phyloP scores from a whole-genome alignment of 2,113 vertebrate species.

The Lophius piscatorius region DNA sequence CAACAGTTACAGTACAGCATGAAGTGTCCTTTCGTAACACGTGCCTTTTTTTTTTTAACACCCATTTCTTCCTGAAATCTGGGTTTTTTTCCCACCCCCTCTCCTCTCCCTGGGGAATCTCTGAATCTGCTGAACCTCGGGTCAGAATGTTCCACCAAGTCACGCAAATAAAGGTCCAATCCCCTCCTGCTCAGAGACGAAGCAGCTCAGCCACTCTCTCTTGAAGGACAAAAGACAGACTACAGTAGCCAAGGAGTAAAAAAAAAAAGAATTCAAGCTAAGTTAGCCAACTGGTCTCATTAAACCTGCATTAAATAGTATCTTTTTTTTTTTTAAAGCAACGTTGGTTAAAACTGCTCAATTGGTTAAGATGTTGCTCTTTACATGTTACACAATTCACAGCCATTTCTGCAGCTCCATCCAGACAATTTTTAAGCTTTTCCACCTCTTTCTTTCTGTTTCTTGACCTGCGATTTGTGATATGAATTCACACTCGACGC shows the following conservation, averaged over 20 bases:
- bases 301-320: not conserved
- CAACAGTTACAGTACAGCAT: conserved; percentile 31
- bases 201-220: conserved; percentile 25
- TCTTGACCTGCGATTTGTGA: no score
- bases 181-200: conserved; percentile 23
- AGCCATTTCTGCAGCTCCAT: not conserved
- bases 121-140: conserved; percentile 62
- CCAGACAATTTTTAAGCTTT: no score
- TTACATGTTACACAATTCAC: not conserved
- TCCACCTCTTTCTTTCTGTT: no score
- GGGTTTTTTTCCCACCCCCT: conserved; percentile 15
- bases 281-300: not conserved
- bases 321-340: no score
- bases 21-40: conserved; percentile 9
- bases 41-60: conserved; percentile 59
- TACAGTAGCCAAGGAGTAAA: not conserved
- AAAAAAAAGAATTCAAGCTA: not conserved
- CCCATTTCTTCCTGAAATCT: conserved; percentile 39
- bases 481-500: no score
- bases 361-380: no score
- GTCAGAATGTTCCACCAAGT: conserved; percentile 74
- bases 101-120: conserved; percentile 62
- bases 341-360: no score
- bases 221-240: conserved; percentile 2
- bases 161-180: conserved; percentile 49